These are phyloP conservation scores for Heterohyrax brucei DNA, from an alignment of 2,797 vertebrate genomes.

Conservation along the genomic window DNA sequence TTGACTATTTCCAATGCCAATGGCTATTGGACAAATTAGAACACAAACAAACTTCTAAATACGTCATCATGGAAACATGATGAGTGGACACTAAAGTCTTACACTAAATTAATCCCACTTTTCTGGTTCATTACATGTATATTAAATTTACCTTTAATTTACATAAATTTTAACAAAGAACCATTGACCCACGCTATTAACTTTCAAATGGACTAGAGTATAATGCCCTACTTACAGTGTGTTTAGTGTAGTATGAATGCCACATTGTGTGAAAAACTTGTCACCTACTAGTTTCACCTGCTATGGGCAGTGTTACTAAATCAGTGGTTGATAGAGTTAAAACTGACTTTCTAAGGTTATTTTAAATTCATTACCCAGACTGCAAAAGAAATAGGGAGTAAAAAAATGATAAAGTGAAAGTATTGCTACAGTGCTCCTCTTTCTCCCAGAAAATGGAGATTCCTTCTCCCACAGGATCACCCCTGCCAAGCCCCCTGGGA, in stretches of 20 bases:
- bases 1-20: slow-evolving; percentile 66
- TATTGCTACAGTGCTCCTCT: slow-evolving; percentile 86
- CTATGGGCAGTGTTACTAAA: slow-evolving; percentile 39
- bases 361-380: slow-evolving; percentile 78
- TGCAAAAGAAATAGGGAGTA: slow-evolving; percentile 62
- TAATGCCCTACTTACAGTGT: slow-evolving; percentile 65
- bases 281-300: slow-evolving; percentile 43
- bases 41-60: slow-evolving; percentile 81
- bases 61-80: slow-evolving; percentile 78
- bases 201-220: slow-evolving; percentile 71
- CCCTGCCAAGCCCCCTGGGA: slow-evolving; percentile 88
- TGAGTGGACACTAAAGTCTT: slow-evolving; percentile 66
- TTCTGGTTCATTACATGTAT: slow-evolving; percentile 84
- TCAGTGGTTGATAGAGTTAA: neutral
- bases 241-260: slow-evolving; percentile 34
- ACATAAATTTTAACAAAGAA: slow-evolving; percentile 63
- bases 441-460: slow-evolving; percentile 89
- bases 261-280: slow-evolving; percentile 47
- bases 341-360: slow-evolving; percentile 69
- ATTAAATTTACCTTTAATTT: slow-evolving; percentile 72
- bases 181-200: slow-evolving; percentile 38
- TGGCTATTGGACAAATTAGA: slow-evolving; percentile 81
- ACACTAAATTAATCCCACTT: slow-evolving; percentile 52
- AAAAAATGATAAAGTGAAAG: slow-evolving; percentile 81
- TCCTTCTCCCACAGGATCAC: slow-evolving; percentile 89